Conservation (phyloP, 1,140 invertebrate genomes). For the Teleopsis dalmanni region DNA sequence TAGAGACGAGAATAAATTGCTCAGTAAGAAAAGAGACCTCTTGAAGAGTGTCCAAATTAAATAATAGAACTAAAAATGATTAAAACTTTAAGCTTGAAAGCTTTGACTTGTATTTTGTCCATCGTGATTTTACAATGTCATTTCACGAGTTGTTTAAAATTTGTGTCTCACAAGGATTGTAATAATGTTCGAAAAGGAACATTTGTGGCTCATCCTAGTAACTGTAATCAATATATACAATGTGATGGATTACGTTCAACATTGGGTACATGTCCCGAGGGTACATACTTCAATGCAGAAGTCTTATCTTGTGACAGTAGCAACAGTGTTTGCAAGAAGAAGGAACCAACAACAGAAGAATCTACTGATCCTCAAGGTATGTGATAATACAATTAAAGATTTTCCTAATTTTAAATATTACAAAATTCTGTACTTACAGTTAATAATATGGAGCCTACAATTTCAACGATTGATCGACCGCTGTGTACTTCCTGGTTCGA, state of each 20-base stretch:
- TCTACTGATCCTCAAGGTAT: neutral
- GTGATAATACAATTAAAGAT: neutral
- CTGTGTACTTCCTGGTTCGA: neutral
- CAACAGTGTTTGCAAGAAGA: neutral
- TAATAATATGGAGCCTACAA: neutral
- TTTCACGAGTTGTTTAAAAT: neutral
- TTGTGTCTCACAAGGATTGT: conserved; percentile 9
- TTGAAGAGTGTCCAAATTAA: neutral
- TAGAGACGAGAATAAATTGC: no score
- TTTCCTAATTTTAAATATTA: no score
- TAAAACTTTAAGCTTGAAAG: neutral
- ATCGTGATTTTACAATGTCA: neutral
- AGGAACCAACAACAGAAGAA: neutral
- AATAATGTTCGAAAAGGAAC: neutral
- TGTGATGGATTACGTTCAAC: conserved; percentile 11
- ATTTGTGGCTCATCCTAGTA: conserved; percentile 6
- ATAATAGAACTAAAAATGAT: neutral
- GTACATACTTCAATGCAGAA: conserved; percentile 5
- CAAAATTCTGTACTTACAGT: neutral
- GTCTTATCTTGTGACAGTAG: conserved; percentile 10
- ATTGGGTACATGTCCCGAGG: conserved; percentile 6
- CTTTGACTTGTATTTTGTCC: neutral
- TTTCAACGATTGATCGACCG: neutral
- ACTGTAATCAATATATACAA: conserved; percentile 10
- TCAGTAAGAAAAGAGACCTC: no score